These are phyloP conservation scores for Chrysolina oricalcia DNA, from an alignment of 2,888 invertebrate genomes.

Conservation along the genomic window DNA sequence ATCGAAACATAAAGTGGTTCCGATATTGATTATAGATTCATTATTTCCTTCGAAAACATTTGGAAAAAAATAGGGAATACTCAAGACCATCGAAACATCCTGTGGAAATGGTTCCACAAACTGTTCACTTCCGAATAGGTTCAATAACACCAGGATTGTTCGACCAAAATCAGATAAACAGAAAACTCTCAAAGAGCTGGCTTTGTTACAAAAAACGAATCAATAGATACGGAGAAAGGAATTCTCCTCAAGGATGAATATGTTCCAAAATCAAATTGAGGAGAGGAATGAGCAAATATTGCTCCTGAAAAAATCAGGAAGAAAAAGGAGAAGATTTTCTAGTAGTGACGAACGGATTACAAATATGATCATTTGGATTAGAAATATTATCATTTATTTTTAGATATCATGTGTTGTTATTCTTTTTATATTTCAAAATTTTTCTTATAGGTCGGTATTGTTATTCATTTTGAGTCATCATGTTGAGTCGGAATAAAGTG, in stretches of 20 bases:
- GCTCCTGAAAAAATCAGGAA: constrained; percentile 21
- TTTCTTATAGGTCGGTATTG: too few species aligned
- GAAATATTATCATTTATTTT: too few species aligned
- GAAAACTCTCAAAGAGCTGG: constrained; percentile 24
- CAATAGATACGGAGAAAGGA: constrained; percentile 25
- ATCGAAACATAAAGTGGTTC: constrained; percentile 30
- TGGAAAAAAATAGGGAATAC: not conserved
- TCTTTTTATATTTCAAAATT: too few species aligned
- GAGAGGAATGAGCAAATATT: constrained; percentile 29
- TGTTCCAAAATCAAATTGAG: constrained; percentile 16
- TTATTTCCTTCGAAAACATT: not conserved
- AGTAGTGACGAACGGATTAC: not conserved
- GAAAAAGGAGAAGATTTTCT: not conserved
- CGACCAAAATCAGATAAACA: constrained; percentile 19
- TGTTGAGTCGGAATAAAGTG: too few species aligned
- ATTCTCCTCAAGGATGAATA: constrained; percentile 26
- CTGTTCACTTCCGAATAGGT: constrained; percentile 14
- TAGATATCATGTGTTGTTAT: not conserved
- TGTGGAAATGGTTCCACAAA: not conserved
- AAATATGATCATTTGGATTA: too few species aligned
- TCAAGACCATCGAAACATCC: not conserved
- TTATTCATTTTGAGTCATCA: too few species aligned
- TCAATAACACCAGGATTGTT: not conserved
- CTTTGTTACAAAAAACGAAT: constrained; percentile 30
- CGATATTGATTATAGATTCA: constrained; percentile 31